These are phyloP conservation scores for Lasioglossum villosulum DNA, from an alignment of 2,888 invertebrate species.

Conservation along the genomic window DNA sequence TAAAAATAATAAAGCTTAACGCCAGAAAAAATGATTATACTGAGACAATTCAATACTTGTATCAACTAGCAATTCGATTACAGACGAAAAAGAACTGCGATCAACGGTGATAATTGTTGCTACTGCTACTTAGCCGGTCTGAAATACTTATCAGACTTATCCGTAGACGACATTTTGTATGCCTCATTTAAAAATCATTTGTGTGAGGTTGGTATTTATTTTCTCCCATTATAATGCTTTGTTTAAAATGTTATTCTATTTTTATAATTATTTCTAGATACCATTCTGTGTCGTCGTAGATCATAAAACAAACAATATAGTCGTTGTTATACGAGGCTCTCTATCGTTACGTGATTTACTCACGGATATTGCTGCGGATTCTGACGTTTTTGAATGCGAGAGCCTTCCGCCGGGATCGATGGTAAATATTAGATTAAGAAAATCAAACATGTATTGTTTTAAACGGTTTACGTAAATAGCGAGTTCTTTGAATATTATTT, in stretches of 20 bases:
- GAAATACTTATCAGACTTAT: slow-evolving; percentile 90
- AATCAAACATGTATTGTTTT: not conserved
- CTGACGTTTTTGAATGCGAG: slow-evolving; percentile 90
- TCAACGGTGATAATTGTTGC: slow-evolving; percentile 96
- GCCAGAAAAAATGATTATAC: too few relatives aligned
- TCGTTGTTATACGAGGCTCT: slow-evolving; percentile 94
- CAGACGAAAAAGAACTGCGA: slow-evolving; percentile 86
- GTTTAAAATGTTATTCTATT: not conserved
- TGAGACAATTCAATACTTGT: not conserved
- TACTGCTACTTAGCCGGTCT: slow-evolving; percentile 94
- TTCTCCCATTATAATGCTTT: not conserved
- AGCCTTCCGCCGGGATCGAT: slow-evolving; percentile 88
- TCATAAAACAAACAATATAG: slow-evolving; percentile 91
- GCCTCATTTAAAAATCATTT: slow-evolving; percentile 94
- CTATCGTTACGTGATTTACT: slow-evolving; percentile 94
- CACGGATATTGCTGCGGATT: slow-evolving; percentile 92
- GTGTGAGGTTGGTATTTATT: slow-evolving; percentile 88
- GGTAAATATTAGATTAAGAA: slow-evolving; percentile 74
- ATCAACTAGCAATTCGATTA: slow-evolving; percentile 21
- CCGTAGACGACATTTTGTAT: slow-evolving; percentile 92
- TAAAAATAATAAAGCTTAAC: not conserved
- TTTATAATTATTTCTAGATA: slow-evolving; percentile 85
- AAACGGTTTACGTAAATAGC: not conserved
- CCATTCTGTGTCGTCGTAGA: slow-evolving; percentile 95
- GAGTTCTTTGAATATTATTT: not conserved